Base-by-base conservation (phyloP, 2,888 invertebrate species). In the Parnassius glacialis region DNA sequence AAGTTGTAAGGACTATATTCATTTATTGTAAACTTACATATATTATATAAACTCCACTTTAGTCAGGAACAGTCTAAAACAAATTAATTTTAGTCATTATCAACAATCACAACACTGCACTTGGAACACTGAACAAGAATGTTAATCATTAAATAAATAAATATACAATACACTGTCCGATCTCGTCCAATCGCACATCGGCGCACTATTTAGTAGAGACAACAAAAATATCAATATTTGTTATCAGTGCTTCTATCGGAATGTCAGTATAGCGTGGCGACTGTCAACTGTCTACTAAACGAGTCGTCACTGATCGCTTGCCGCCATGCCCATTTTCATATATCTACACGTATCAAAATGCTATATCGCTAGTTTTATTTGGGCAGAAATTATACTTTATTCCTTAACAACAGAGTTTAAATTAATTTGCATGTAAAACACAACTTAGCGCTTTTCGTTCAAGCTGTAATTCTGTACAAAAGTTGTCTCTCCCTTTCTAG, bases 251-350 rank as follows among this genome's bases (percentile, higher is more conserved):
- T 86, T 80, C 83, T 89, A 89, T 90, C 86, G 88, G 85, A 89
- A 89, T 90, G 90, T 89, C 90, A 90, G 85, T 89, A 86, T 89
- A 87, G 90, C 87, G 90, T 89, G 90, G 89, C 84, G 90, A 89
- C 89, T 90, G 91, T 91, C 91, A 91, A 90, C 82, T 90, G 90
- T 90, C 88, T 90, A 90, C 91, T 91, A 91, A 90, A 87, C 87
- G 89, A 88, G 87, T 89, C 87, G 88, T 88, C 90, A 87, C 85
- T 85, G 86, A 81, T 82, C 79, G 81, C 82, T 83, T 80, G 83
- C 85, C 85, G 90, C 90, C 90, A 89, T 90, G 90, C 91, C 91
- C 90, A 89, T 90, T 87, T 87, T 81, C 71, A 80, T 74, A 74
- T 70, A 74, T 72, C 50, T 60, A 54, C 45, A 25, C 12, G 54